A percentile compares a stretch with the other conserved stretches of the same genome.
Conservation (phyloP, 2,797 vertebrate species). For the Phrynocephalus forsythii region DNA sequence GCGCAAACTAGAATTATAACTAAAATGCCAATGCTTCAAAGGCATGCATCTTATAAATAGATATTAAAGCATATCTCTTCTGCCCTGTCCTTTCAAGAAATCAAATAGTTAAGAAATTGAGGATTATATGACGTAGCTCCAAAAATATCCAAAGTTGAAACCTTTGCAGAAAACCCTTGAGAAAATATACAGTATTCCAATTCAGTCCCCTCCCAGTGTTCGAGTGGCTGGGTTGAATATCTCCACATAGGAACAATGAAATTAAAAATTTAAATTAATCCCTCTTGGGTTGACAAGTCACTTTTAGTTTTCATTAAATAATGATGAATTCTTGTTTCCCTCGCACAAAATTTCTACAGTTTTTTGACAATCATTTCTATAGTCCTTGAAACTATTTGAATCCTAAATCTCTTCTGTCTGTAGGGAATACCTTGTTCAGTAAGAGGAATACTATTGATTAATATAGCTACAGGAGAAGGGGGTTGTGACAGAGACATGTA, state of each 20-base stretch:
- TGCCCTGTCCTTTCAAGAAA: background rate
- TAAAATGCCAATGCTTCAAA: constrained; percentile 33
- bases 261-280: constrained; percentile 68
- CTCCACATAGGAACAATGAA: constrained; percentile 46
- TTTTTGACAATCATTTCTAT: constrained; percentile 46
- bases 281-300: constrained; percentile 45
- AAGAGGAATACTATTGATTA: constrained; percentile 20
- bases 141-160: constrained; percentile 52
- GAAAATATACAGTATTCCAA: constrained; percentile 38
- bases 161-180: constrained; percentile 40
- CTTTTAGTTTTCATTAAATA: constrained; percentile 61
- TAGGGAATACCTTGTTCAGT: constrained; percentile 4
- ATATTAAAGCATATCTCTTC: constrained; percentile 17
- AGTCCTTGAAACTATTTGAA: constrained; percentile 39
- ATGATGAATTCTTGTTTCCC: constrained; percentile 45
- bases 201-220: constrained; percentile 5
- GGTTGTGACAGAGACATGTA: background rate
- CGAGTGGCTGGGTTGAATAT: constrained; percentile 51
- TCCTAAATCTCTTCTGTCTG: constrained; percentile 10
- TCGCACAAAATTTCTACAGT: constrained; percentile 16
- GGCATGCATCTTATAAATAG: background rate
- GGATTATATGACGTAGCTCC: constrained; percentile 30
- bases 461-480: background rate
- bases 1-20: constrained; percentile 31
- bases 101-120: constrained; percentile 47